Conservation (phyloP, 2,888 invertebrate genomes). For the Ernsta delagoae region DNA sequence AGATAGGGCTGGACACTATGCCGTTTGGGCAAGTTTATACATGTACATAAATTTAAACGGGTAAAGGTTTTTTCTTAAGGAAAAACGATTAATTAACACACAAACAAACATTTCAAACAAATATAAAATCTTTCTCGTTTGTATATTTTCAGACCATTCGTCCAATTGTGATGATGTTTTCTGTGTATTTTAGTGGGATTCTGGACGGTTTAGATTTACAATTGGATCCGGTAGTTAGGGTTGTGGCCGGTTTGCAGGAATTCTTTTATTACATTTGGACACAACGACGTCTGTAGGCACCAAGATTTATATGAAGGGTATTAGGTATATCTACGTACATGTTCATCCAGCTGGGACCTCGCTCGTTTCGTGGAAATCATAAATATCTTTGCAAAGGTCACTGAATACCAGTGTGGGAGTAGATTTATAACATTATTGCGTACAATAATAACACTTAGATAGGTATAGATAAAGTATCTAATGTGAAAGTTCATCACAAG, state of each 20-base stretch:
- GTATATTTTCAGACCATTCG: not conserved
- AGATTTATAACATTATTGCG: not conserved
- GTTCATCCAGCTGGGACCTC: not conserved
- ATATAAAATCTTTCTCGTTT: too few species aligned
- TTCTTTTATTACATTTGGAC: not conserved
- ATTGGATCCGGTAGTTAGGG: too few species aligned
- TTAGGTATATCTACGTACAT: not conserved
- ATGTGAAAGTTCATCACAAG: not conserved
- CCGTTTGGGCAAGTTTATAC: too few species aligned
- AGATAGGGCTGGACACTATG: too few species aligned
- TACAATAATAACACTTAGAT: not conserved
- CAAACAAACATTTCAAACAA: too few species aligned
- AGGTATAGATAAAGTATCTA: not conserved
- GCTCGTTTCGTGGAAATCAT: conserved; percentile 1
- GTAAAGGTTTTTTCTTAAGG: too few species aligned
- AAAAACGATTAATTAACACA: too few species aligned
- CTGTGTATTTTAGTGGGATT: too few species aligned
- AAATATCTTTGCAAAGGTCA: not conserved
- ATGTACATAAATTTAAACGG: too few species aligned
- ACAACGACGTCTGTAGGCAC: not conserved
- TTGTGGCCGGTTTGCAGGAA: not conserved
- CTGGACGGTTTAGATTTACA: too few species aligned
- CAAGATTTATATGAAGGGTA: not conserved
- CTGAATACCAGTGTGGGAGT: not conserved
- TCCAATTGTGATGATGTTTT: not conserved